These are phyloP conservation scores for Myotis yumanensis DNA, from an alignment of 2,113 vertebrate species.

Conservation along the genomic window DNA sequence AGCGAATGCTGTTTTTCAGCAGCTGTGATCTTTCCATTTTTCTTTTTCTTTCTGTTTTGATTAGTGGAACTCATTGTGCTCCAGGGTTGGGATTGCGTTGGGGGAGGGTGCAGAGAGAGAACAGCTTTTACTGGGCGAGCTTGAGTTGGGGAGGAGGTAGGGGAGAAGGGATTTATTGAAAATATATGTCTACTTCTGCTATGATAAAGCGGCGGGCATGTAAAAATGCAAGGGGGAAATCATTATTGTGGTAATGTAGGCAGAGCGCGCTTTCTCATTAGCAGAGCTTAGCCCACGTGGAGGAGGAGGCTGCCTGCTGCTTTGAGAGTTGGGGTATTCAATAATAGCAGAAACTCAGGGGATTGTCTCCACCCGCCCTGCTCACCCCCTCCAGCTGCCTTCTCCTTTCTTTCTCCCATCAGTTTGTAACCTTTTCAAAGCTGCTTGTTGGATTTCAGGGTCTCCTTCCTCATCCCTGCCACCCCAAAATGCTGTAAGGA, in stretches of 20 bases:
- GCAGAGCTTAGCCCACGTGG: constrained; percentile 46
- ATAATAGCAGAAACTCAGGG: constrained; percentile 68
- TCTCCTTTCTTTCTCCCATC: constrained; percentile 9
- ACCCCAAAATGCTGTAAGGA: constrained; percentile 63
- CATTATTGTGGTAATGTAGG: constrained; percentile 68
- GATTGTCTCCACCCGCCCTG: constrained; percentile 60
- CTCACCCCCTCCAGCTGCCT: constrained; percentile 50
- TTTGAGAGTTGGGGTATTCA: constrained; percentile 71
- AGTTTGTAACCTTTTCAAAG: constrained; percentile 55
- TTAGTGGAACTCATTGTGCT: constrained; percentile 75
- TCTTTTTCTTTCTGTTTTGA: constrained; percentile 68
- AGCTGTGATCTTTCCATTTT: constrained; percentile 76
- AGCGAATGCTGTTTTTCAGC: constrained; percentile 73
- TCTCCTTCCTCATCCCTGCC: not conserved
- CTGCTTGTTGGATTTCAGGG: constrained; percentile 42
- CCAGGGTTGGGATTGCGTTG: constrained; percentile 51
- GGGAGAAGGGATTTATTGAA: constrained; percentile 75
- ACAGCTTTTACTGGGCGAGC: constrained; percentile 54
- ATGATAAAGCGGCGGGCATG: constrained; percentile 57
- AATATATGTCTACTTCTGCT: constrained; percentile 73
- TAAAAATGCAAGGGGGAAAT: constrained; percentile 63
- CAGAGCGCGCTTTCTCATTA: constrained; percentile 73
- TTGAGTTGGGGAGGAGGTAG: constrained; percentile 56
- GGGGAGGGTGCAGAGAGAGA: constrained; percentile 37
- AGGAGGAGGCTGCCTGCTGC: constrained; percentile 25